These are phyloP conservation scores for Polyploca ridens DNA, from an alignment of 2,888 invertebrate species.

Conservation along the genomic window DNA sequence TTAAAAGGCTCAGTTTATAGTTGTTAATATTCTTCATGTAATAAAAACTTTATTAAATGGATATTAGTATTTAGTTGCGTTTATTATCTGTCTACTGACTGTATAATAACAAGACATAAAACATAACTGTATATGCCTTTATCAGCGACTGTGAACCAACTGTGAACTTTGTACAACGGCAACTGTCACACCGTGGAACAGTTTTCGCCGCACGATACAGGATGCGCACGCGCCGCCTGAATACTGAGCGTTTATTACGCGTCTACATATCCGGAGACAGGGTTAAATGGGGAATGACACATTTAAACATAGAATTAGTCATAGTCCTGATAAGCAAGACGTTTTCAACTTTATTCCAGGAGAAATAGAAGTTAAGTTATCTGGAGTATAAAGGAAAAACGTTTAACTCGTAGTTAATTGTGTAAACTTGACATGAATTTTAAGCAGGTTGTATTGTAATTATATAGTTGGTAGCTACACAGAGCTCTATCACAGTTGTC, in stretches of 20 bases:
- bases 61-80: too few relatives aligned
- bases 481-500: too few relatives aligned
- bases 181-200: slow-evolving; percentile 21
- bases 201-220: slow-evolving; percentile 27
- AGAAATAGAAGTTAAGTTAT: not conserved
- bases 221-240: slow-evolving; percentile 27
- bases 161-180: not conserved
- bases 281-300: not conserved
- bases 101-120: too few relatives aligned
- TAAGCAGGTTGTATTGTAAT: not conserved
- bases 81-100: too few relatives aligned
- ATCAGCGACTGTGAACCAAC: not conserved
- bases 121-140: slow-evolving; percentile 1
- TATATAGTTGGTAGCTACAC: not conserved
- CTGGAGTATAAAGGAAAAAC: not conserved
- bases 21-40: not conserved
- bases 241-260: slow-evolving; percentile 19
- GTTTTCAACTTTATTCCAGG: not conserved
- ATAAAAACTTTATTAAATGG: too few relatives aligned
- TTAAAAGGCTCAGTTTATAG: not conserved
- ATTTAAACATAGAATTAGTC: not conserved
- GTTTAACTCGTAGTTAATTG: slow-evolving; percentile 17
- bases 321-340: not conserved
- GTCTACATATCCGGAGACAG: slow-evolving; percentile 26
- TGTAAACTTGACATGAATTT: slow-evolving; percentile 17